phyloP scores from a whole-genome alignment of 2,888 invertebrate species.

The Lamellibrachia columna region DNA sequence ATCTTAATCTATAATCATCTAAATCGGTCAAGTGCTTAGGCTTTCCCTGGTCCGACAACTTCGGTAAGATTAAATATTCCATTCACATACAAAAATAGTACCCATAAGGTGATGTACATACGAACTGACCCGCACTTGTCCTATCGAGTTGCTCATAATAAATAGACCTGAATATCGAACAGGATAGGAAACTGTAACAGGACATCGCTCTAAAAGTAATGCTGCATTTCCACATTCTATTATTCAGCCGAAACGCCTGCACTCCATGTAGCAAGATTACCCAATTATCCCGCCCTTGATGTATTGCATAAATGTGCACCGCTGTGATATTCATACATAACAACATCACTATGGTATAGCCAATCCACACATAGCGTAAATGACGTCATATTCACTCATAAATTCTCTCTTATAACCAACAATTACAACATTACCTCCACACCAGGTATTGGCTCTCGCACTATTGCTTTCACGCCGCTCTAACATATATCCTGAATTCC shows the following conservation, averaged over 20 bases:
- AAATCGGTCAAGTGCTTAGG: not conserved
- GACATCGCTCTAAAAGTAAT: slow-evolving; percentile 12
- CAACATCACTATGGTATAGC: not conserved
- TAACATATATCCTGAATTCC: not conserved
- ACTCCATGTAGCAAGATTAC: not conserved
- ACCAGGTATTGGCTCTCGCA: not conserved
- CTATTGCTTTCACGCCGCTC: not conserved
- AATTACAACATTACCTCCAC: not conserved
- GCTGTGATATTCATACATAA: not conserved
- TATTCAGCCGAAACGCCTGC: not conserved
- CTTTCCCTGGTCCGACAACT: not conserved
- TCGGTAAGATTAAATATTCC: slow-evolving; percentile 5
- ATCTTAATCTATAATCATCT: not conserved
- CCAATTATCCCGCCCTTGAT: not conserved
- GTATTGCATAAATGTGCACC: not conserved
- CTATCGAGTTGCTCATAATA: slow-evolving; percentile 4
- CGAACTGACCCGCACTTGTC: not conserved
- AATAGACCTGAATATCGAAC: slow-evolving; percentile 12
- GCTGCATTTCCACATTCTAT: not conserved
- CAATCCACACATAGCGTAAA: not conserved
- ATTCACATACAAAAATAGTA: slow-evolving; percentile 16
- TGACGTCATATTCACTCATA: not conserved
- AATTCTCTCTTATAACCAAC: not conserved
- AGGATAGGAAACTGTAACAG: slow-evolving; percentile 1
- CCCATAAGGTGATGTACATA: not conserved